Conservation (phyloP, 2,797 vertebrate genomes). For the Lithobates sylvaticus region DNA sequence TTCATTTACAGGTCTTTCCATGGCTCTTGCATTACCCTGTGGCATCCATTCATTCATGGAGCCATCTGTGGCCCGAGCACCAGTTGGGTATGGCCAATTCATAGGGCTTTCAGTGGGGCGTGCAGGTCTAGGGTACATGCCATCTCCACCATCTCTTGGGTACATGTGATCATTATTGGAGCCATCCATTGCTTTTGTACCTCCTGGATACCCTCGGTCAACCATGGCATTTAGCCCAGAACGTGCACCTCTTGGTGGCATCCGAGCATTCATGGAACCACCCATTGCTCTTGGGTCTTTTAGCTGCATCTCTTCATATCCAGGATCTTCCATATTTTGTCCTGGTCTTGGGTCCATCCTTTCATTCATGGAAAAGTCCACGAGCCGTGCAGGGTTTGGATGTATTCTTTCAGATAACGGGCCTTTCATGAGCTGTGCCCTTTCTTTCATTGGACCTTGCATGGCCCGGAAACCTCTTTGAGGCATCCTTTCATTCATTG, state of each 20-base stretch:
- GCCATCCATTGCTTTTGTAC: background rate
- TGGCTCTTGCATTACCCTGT: background rate
- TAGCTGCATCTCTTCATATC: background rate
- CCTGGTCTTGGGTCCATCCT: background rate
- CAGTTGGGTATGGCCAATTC: background rate
- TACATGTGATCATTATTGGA: background rate
- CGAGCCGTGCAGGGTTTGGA: background rate
- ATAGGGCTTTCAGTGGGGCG: background rate
- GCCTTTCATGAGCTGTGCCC: background rate
- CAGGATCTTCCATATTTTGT: conserved; percentile 3
- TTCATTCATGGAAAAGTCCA: background rate
- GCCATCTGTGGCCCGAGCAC: background rate
- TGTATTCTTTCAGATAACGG: background rate
- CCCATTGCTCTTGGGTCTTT: conserved; percentile 9
- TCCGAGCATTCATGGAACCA: background rate
- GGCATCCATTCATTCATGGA: conserved; percentile 13
- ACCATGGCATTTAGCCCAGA: background rate
- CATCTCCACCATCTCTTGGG: conserved; percentile 24
- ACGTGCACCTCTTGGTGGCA: conserved; percentile 5
- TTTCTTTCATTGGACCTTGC: background rate
- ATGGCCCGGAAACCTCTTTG: background rate
- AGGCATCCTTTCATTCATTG: background rate
- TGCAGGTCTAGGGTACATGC: background rate
- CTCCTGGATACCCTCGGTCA: background rate
- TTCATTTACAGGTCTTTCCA: background rate